Evolutionary conservation across 30 jellyfish, hydroid and myxozoan genomes (phyloP).

Genomic region (Rhopilema esculentum): DNA sequence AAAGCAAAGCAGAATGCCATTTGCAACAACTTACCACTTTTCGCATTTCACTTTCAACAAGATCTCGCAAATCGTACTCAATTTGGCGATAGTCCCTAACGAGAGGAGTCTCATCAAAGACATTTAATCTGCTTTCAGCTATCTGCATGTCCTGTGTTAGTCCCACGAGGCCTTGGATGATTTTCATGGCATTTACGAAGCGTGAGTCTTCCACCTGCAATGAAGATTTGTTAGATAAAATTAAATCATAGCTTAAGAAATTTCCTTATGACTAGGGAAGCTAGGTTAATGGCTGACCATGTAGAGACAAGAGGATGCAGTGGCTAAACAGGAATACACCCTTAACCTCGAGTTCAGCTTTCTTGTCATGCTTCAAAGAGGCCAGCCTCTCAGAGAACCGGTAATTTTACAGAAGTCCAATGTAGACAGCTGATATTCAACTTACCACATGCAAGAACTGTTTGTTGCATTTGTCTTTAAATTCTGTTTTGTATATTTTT

Average conservation of each 20-base stretch:
- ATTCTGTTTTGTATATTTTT: not conserved
- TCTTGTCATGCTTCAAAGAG: too few relatives aligned
- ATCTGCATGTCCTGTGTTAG: constrained; percentile 54
- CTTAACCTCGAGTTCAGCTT: too few relatives aligned
- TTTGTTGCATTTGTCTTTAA: not conserved
- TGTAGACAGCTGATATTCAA: not conserved
- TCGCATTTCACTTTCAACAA: constrained; percentile 59
- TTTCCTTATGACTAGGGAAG: not conserved
- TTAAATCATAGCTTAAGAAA: too few relatives aligned
- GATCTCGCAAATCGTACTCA: constrained; percentile 49
- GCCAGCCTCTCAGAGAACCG: too few relatives aligned
- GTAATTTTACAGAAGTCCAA: too few relatives aligned
- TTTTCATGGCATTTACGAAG: constrained; percentile 30
- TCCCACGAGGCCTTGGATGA: constrained; percentile 40
- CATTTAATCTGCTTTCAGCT: constrained; percentile 33
- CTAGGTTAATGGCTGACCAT: not conserved
- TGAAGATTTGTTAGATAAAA: not conserved
- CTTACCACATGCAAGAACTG: not conserved
- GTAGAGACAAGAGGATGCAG: not conserved
- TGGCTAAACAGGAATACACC: too few relatives aligned
- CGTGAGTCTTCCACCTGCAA: not conserved
- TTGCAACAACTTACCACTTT: constrained; percentile 26
- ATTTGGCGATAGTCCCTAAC: constrained; percentile 42
- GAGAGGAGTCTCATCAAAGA: constrained; percentile 46
- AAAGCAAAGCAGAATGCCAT: too few relatives aligned